These are phyloP conservation scores for Oreochromis tanganicae DNA, from an alignment of 2,113 vertebrate species.

Conservation along the genomic window DNA sequence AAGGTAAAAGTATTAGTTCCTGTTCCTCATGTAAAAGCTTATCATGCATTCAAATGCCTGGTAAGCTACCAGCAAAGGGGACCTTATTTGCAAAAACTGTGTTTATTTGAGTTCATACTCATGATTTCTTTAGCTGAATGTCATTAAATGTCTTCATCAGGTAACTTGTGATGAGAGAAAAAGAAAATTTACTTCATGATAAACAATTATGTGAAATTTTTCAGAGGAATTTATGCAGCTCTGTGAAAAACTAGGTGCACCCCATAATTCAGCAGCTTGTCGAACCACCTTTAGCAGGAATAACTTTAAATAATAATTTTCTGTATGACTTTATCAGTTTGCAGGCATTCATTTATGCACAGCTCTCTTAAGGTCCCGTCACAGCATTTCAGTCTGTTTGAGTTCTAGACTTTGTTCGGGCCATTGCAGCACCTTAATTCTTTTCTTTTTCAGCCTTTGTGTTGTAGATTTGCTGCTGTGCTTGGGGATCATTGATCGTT, in stretches of 20 bases:
- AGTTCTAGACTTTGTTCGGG: not conserved
- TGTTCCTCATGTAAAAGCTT: not conserved
- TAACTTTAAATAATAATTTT: not conserved
- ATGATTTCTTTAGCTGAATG: not conserved
- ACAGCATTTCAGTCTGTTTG: not conserved
- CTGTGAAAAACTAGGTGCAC: not conserved
- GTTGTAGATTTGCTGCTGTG: not conserved
- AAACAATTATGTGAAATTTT: not conserved
- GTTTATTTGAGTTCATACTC: not conserved
- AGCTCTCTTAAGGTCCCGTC: not conserved
- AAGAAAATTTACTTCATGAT: not conserved
- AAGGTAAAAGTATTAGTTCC: not conserved
- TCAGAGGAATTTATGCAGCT: not conserved
- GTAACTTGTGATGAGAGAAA: not conserved
- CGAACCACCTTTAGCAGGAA: not conserved
- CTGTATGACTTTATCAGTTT: not conserved
- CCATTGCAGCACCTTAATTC: not conserved
- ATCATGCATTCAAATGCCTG: not conserved
- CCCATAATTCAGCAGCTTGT: not conserved
- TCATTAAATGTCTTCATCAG: not conserved
- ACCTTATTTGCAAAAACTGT: not conserved
- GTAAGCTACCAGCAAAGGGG: not conserved
- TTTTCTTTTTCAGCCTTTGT: not conserved
- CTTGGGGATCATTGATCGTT: not conserved
- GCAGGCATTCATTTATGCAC: not conserved